phyloP scores from a whole-genome alignment of 2,113 vertebrate species.

The Danionella cerebrum region DNA sequence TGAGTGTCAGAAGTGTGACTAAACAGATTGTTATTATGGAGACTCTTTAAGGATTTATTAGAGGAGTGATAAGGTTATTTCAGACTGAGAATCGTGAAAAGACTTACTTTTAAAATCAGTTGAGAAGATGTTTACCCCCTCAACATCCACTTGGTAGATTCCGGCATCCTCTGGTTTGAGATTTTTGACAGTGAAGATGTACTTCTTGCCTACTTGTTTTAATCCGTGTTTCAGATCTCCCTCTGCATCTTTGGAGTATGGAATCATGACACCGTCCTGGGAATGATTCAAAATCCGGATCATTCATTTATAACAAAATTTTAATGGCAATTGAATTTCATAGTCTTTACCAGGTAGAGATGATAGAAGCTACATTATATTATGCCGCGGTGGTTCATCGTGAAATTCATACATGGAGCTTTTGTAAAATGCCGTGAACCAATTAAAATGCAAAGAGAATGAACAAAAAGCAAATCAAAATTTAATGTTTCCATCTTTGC shows the following conservation, averaged over 20 bases:
- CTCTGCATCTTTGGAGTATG: slow-evolving; percentile 47
- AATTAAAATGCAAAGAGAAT: no score
- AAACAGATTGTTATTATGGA: background rate
- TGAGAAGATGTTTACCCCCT: slow-evolving; percentile 74
- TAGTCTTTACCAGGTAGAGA: no score
- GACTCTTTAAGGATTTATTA: background rate
- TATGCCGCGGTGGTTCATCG: no score
- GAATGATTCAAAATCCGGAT: no score
- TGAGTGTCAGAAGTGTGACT: background rate
- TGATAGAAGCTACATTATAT: no score
- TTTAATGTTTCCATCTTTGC: no score
- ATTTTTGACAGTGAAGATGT: slow-evolving; percentile 71
- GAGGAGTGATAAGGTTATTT: background rate
- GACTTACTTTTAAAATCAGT: slow-evolving; percentile 73
- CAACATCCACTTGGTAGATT: slow-evolving; percentile 80
- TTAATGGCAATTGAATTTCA: no score
- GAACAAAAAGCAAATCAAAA: no score
- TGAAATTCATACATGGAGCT: no score
- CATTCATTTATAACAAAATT: no score
- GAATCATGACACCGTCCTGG: slow-evolving; percentile 75
- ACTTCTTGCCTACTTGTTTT: slow-evolving; percentile 71
- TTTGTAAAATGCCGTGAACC: no score
- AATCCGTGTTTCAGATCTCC: slow-evolving; percentile 61
- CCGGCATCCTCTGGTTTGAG: slow-evolving; percentile 72
- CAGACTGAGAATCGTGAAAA: background rate